These are phyloP conservation scores for Plutomurus gul DNA, from an alignment of 1,140 invertebrate genomes.

Conservation along the genomic window DNA sequence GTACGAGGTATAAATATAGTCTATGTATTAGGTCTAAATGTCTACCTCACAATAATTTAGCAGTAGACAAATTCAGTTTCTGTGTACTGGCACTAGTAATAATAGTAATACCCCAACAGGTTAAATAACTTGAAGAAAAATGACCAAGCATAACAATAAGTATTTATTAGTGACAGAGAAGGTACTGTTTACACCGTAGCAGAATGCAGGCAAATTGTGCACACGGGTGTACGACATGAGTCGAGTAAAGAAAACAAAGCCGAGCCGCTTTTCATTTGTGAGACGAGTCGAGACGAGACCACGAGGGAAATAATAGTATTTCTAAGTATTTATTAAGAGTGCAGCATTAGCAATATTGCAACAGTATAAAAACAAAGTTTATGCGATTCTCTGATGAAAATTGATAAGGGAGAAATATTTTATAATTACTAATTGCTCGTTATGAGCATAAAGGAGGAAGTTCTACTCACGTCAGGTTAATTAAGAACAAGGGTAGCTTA, in stretches of 20 bases:
- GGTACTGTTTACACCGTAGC: neutral
- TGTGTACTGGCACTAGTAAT: no score
- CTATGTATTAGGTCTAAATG: no score
- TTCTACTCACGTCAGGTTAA: slow-evolving; percentile 35
- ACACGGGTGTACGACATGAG: no score
- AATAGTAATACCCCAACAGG: no score
- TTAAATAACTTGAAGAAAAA: no score
- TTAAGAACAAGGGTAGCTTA: slow-evolving; percentile 29
- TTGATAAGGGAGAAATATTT: slow-evolving; percentile 28
- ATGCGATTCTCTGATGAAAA: slow-evolving; percentile 23
- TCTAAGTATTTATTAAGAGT: slow-evolving; percentile 20
- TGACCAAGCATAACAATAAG: no score
- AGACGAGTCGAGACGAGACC: no score
- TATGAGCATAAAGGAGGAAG: slow-evolving; percentile 33
- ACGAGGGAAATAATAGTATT: slow-evolving; percentile 10
- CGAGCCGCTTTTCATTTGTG: neutral
- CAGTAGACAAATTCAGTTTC: no score
- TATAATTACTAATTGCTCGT: slow-evolving; percentile 35
- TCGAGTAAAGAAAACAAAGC: slow-evolving; percentile 2
- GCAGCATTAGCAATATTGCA: slow-evolving; percentile 24
- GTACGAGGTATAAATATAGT: no score
- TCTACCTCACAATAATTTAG: no score
- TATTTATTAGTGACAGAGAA: no score
- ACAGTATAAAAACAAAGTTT: slow-evolving; percentile 29
- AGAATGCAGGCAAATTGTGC: no score